A percentile compares a stretch with the other conserved stretches of the same genome.
Conservation (phyloP, 2,888 invertebrate genomes). For the Plusia festucae region DNA sequence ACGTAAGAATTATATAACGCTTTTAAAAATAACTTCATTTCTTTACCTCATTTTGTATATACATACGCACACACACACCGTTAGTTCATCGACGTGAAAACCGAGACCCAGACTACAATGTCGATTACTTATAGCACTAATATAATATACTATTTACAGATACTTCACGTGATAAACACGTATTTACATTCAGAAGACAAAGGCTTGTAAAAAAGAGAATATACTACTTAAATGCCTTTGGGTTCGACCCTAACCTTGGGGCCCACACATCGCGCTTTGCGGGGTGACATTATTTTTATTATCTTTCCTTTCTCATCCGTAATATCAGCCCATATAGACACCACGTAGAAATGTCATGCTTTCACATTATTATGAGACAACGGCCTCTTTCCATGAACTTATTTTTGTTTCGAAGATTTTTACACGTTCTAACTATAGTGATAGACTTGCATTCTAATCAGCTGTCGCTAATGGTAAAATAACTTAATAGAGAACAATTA, state of each 20-base stretch:
- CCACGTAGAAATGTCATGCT: constrained; percentile 37
- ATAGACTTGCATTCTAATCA: no score
- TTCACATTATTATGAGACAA: constrained; percentile 41
- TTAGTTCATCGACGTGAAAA: not conserved
- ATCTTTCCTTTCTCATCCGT: constrained; percentile 28
- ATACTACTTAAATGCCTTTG: constrained; percentile 51
- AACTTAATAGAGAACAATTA: no score
- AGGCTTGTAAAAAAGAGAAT: constrained; percentile 36
- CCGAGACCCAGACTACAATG: not conserved
- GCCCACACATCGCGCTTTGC: constrained; percentile 38
- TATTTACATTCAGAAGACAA: constrained; percentile 31
- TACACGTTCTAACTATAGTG: no score
- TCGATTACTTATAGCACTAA: constrained; percentile 25
- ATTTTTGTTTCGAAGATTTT: no score
- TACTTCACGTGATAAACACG: constrained; percentile 30
- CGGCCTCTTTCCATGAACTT: constrained; percentile 21
- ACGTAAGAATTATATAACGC: no score
- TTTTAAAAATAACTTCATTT: no score
- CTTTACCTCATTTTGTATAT: not conserved
- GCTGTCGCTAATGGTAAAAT: no score
- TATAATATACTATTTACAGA: constrained; percentile 32
- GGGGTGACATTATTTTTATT: constrained; percentile 51
- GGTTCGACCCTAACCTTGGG: constrained; percentile 40
- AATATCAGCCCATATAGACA: constrained; percentile 29
- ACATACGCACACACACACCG: not conserved